These are phyloP conservation scores for Aspiorhynchus laticeps DNA, from an alignment of 2,113 vertebrate genomes.

Conservation along the genomic window DNA sequence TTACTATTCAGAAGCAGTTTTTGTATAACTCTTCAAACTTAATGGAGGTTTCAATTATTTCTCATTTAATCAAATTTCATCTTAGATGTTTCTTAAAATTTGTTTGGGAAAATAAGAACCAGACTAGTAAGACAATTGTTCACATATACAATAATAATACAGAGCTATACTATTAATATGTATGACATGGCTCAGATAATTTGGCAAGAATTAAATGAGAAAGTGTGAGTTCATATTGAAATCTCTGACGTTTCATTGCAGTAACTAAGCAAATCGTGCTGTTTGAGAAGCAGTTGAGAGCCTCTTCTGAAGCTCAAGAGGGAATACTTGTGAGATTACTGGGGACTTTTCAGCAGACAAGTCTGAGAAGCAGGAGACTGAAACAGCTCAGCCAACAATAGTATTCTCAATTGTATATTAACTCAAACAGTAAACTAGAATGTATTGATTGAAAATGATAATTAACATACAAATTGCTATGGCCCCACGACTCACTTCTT, in stretches of 20 bases:
- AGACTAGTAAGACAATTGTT: neutral
- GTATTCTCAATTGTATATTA: conserved; percentile 30
- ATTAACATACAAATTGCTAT: conserved; percentile 21
- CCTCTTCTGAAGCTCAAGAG: conserved; percentile 5
- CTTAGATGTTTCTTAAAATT: neutral
- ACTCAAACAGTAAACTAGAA: conserved; percentile 12
- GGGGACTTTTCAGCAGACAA: conserved; percentile 15
- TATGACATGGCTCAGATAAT: neutral
- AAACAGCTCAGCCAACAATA: neutral
- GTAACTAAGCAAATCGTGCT: neutral
- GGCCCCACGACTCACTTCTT: neutral
- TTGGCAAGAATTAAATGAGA: neutral
- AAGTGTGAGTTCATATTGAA: neutral
- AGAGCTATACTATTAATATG: neutral
- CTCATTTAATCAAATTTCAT: neutral
- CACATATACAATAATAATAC: neutral
- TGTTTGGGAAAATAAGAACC: neutral
- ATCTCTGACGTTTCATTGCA: neutral
- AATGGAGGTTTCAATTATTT: neutral
- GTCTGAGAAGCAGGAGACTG: neutral
- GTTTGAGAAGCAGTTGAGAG: neutral
- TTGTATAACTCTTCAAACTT: neutral
- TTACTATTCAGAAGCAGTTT: neutral
- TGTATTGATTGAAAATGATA: conserved; percentile 31
- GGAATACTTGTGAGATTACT: conserved; percentile 21